Base-by-base conservation (phyloP, 2,888 invertebrate genomes). In the Lymantria monacha region DNA sequence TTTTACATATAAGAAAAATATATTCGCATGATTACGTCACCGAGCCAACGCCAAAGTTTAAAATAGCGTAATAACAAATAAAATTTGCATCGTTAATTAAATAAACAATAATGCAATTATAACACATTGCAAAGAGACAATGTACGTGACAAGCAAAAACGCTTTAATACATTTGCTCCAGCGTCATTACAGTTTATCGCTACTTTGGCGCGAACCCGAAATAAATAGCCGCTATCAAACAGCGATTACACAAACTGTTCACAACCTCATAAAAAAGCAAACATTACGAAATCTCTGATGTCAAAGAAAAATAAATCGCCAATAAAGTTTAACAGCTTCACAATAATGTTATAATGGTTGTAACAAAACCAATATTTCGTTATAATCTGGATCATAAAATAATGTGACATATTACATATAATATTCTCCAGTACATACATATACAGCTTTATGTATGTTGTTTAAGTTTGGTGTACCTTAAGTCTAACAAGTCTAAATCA, bases 161-260 rank as follows among this genome's bases (percentile, higher is more conserved):
- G 65, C 61, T 78, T 74, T 74, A 72, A 74, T 75, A 75, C 75
- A 76, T 81, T 78, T 74, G 71, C 72, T 74, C 70, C 70, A 70
- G 66, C 66, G 74, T 83, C 80, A 83, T 84, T 82, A 82, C 77
- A 74, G 66, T 84, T 83, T 84, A 84, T 84, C 72, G 82, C 71
- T 70, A 74, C 77, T 81, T 80, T 72, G 70, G 74, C 70, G 66
- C 61, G 74, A 66, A 69, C 73, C 79, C 75, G 60, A 84, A 85
- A 84, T 83, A 85, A 84, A 86, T 79, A 73, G 80, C 79, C 59
- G 81, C 84, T 80, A 86, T 86, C 85, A 85, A 86, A 85, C 64
- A 78, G 64, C 81, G 79, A 86, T 87, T 85, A 85, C 83, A 81
- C 70, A 76, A 81, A 84, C 82, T 82, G 86, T 85, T 84, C 81